phyloP scores from a whole-genome alignment of 1,140 invertebrate species.

The Cherax quadricarinatus region DNA sequence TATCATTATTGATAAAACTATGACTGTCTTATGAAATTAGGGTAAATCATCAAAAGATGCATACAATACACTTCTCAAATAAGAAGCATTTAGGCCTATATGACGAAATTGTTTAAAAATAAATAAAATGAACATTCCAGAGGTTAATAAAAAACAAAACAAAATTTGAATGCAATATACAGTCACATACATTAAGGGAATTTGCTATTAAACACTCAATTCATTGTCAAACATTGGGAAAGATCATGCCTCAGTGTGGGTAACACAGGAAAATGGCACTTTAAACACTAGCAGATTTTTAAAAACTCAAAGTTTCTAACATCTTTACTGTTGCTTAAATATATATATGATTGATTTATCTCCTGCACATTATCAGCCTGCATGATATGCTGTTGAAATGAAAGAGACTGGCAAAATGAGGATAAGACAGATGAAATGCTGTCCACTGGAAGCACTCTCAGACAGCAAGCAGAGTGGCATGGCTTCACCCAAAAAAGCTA shows the following conservation, averaged over 20 bases:
- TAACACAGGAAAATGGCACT: constrained; percentile 53
- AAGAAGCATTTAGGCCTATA: constrained; percentile 64
- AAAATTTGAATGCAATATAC: constrained; percentile 59
- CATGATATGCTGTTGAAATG: constrained; percentile 34
- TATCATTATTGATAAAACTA: constrained; percentile 37
- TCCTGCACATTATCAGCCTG: constrained; percentile 27
- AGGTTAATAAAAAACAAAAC: constrained; percentile 58
- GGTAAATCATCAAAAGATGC: constrained; percentile 71
- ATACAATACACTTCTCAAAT: constrained; percentile 68
- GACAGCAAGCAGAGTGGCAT: constrained; percentile 16
- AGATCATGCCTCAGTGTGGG: constrained; percentile 48
- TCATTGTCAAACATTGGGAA: constrained; percentile 49
- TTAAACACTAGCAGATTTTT: constrained; percentile 43
- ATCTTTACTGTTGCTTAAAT: constrained; percentile 31
- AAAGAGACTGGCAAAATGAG: constrained; percentile 35
- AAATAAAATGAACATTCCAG: constrained; percentile 62
- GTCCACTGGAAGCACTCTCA: constrained; percentile 14
- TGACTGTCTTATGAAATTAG: constrained; percentile 52
- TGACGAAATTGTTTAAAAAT: constrained; percentile 43
- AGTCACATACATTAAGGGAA: constrained; percentile 66
- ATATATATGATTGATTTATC: constrained; percentile 15
- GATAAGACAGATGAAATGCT: constrained; percentile 22
- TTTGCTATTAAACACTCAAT: constrained; percentile 49
- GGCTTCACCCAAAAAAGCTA: constrained; percentile 35
- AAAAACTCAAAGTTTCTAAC: constrained; percentile 25